Base-by-base conservation (phyloP, 1,140 invertebrate genomes). In the Lepidotrigona ventralis region DNA sequence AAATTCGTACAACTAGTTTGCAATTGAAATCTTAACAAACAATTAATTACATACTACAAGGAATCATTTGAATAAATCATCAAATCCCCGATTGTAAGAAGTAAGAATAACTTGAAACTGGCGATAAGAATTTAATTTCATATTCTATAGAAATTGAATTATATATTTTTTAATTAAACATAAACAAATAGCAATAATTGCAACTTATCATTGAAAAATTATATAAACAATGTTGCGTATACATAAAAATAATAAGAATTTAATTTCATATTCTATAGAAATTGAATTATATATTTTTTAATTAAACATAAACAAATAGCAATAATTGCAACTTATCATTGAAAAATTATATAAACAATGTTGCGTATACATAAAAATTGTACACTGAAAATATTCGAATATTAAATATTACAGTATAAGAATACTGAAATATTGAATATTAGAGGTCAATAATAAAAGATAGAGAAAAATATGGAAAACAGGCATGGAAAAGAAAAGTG, bases 1-100 rank as follows among this genome's bases (percentile, higher is more conserved):
- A 60, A 76, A 64, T 53, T 53, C 75, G n/a, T n/a, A 46, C 75
- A 77, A 77, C 66, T 77, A 63, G n/a, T 8, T 23, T 29, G 46
- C 63, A 77, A 64, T 77, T 46, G 23, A 66, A 66, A 60, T 17
- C 46, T 26, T 56, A 26, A 33, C 23, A 79, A 79, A 79, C 77
- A 70, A 79, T 79, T 19, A 70, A 53, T 79, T 58, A 29, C 17
- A 23, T 17, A 9, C 56, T 33, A 26, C 29, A n/a, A 11, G 54
- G 29, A 58, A 75, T 33, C 56, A 54, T 19, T 75, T 29, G 69
- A 15, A 46, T 23, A 39, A 46, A 39, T 46, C 69, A 15, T n/a
- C 14, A 15, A 15, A 69, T 26, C 23, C 1, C 26, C 15, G 70
- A 23, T 1, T 8, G 4, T n/a, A n/a, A n/a, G n/a, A n/a, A n/a